Evolutionary conservation across 2,797 vertebrate genomes (phyloP).

Genomic region (Gastrophryne carolinensis): DNA sequence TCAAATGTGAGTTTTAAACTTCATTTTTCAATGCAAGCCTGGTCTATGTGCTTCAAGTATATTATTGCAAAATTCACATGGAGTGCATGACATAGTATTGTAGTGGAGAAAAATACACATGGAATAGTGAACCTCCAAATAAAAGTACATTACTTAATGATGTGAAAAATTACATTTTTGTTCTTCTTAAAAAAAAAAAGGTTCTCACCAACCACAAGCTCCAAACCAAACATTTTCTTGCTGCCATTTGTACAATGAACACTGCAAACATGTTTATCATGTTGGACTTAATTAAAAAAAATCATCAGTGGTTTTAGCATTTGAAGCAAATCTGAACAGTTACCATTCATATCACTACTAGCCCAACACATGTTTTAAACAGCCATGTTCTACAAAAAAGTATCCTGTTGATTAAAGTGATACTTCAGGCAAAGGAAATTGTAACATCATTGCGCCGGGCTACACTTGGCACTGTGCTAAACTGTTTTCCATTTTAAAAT

Average conservation of each 20-base stretch:
- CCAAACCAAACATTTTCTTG: neutral
- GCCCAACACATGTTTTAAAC: too few relatives aligned
- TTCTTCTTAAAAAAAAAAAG: neutral
- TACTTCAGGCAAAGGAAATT: too few relatives aligned
- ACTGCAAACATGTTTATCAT: too few relatives aligned
- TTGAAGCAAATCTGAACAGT: too few relatives aligned
- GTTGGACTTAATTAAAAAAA: too few relatives aligned
- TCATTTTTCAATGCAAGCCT: slow-evolving; percentile 19
- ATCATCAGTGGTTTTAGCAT: too few relatives aligned
- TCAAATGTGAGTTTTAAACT: neutral
- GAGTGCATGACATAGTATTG: neutral
- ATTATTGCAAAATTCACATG: neutral
- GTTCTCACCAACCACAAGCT: neutral
- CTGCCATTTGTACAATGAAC: neutral
- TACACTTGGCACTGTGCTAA: too few relatives aligned
- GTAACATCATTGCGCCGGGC: too few relatives aligned
- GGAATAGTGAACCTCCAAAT: neutral
- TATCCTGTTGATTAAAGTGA: too few relatives aligned
- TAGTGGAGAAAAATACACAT: neutral
- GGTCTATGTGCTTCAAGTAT: slow-evolving; percentile 24
- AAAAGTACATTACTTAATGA: neutral
- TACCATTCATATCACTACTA: too few relatives aligned
- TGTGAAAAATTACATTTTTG: neutral
- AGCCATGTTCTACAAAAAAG: too few relatives aligned
- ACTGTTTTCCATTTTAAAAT: too few relatives aligned